Base-by-base conservation (phyloP, 2,888 invertebrate species). In the Drosophila kanekoi region DNA sequence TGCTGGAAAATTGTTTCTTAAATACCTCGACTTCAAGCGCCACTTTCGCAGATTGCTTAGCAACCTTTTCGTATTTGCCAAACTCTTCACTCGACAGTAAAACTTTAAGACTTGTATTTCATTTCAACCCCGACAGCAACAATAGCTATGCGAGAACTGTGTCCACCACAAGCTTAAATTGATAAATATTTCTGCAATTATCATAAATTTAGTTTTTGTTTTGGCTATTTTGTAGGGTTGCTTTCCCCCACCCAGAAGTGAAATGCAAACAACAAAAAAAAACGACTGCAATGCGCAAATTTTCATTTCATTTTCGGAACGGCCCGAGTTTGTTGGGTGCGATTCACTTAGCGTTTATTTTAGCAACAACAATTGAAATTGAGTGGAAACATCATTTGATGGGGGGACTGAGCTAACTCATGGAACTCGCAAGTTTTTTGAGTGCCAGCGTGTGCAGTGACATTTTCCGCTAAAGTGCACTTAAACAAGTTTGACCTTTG, bases 381-480 rank as follows among this genome's bases (percentile, higher is more conserved):
- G 87, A 83, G 83, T 85, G 85, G 81, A 80, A 83, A 85, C 77
- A 71, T 70, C 86, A 85, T 67, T 76, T 72, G 76, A 32, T 14
- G 57, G 76, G 40, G 23, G 52, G 51, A 18, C 18, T 11, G 10
- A 41, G n/a, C 16, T 67, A 40, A 8, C 33, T 28, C 13, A 13
- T 35, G 32, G 20, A 45, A 47, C 11, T 35, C 13, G 14, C n/a
- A 41, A 32, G 38, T 49, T 59, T 40, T 49, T 52, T 60, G 75
- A 81, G 84, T 85, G 88, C 41, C 83, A 71, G 82, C 82, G 86
- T 83, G 88, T 85, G 82, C 88, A 85, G 71, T 83, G 82, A 83
- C 82, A 83, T 83, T 83, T 88, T 68, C 75, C 68, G 59, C 76
- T 72, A 70, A 77, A 69, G 65, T 77, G 78, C 85, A 80, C 68